Base-by-base conservation (phyloP, 2,888 invertebrate genomes). In the Amiota minor region DNA sequence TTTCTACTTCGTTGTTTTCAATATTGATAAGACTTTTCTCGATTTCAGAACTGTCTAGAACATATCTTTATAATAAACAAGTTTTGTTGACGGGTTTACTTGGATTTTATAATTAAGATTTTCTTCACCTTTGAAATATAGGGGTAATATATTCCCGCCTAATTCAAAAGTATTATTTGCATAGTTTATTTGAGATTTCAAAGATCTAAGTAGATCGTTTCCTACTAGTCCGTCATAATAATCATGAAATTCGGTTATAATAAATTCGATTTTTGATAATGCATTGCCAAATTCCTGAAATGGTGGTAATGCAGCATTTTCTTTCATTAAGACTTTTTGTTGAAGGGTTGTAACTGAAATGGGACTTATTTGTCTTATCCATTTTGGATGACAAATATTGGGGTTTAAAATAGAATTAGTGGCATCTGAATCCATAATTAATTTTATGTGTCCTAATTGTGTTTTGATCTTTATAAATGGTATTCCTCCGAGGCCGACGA, bases 401-500 rank as follows among this genome's bases (percentile, higher is more conserved):
- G 75, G 77, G 18, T 74, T 77, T 53, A 72, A 14, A 23, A 73
- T 71, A 11, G 74, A 74, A 56, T 74, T 20, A 9, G 74, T 73
- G n/a, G 75, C 74, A 2, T 75, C 73, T n/a, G 72, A 73, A 53
- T 76, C 71, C 68, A 77, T 75, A 16, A 76, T 69, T 50, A 75
- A 72, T 55, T 77, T 77, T 69, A 75, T 18, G 35, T 11, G 14
- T 23, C 65, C 59, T 47, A 72, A 55, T 65, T 55, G 73, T 14
- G 67, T 72, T 74, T 75, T 53, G n/a, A 74, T 23, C 8, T 16
- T 62, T 77, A 75, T 73, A 76, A 72, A 62, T 71, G 73, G 74
- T 73, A 77, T 46, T 71, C 72, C 16, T 47, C 18, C 67, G 76
- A 75, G 75, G 75, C 76, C 9, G 11, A n/a, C 35, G 47, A 49